Percentiles rank a stretch among this genome's conserved stretches.
phyloP scores from a whole-genome alignment of 2,113 vertebrate genomes.

The Ailurus styani region DNA sequence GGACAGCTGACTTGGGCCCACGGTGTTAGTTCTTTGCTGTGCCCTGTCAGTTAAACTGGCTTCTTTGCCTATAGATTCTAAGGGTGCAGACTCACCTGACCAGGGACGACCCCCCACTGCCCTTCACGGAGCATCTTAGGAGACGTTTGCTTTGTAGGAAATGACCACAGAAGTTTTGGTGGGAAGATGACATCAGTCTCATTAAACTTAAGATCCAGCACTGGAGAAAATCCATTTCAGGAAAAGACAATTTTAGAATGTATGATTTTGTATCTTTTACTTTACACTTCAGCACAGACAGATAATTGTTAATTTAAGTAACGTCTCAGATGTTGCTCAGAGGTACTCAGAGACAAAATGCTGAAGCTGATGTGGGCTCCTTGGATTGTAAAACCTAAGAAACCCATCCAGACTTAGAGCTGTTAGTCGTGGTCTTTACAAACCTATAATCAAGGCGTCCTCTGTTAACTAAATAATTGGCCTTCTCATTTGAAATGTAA shows the following conservation, averaged over 20 bases:
- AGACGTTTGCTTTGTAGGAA: neutral
- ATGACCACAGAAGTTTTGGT: neutral
- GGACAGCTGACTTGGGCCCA: neutral
- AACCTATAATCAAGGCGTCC: neutral
- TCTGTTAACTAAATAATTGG: conserved; percentile 55
- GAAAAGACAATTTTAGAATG: neutral
- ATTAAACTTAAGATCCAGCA: neutral
- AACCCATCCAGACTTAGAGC: neutral
- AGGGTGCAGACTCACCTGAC: neutral
- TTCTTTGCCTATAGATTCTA: neutral
- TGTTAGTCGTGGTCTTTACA: neutral
- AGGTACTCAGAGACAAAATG: neutral
- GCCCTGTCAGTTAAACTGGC: neutral
- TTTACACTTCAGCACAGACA: neutral
- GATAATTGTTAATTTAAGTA: neutral
- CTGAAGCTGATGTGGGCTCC: neutral
- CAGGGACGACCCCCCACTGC: fast-evolving
- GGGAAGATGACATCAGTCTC: neutral
- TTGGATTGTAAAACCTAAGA: neutral
- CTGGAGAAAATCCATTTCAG: neutral
- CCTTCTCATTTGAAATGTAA: conserved; percentile 45
- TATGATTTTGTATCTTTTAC: neutral
- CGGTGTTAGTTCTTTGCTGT: neutral
- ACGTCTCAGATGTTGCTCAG: neutral
- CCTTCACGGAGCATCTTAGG: neutral